Base-by-base conservation (phyloP, 2,888 invertebrate genomes). In the Caenorhabditis parvicauda region DNA sequence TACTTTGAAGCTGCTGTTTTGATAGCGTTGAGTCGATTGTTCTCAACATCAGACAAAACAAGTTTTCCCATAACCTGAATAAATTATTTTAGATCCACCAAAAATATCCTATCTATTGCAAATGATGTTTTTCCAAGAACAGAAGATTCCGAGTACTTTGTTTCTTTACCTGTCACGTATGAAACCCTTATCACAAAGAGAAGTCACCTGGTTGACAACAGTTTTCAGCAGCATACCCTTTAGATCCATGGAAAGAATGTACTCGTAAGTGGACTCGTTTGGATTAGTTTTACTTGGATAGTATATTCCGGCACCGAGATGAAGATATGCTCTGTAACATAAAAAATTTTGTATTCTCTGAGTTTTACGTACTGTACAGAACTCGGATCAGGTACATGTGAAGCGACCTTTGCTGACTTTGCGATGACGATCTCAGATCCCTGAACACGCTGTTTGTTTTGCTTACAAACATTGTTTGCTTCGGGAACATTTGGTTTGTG, bases 121-220 rank as follows among this genome's bases (percentile, higher is more conserved):
- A n/a, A n/a, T n/a, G n/a, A n/a, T n/a, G n/a, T n/a, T n/a, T n/a
- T n/a, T n/a, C n/a, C n/a, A n/a, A n/a, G n/a, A n/a, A n/a, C n/a
- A n/a, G n/a, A n/a, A n/a, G n/a, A n/a, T n/a, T n/a, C n/a, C n/a
- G n/a, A n/a, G n/a, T n/a, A n/a, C n/a, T n/a, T n/a, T n/a, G n/a
- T n/a, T n/a, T n/a, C n/a, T 32, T 32, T 32, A 12, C 35, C n/a
- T 32, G 35, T 32, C 35, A n/a, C n/a, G 9, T 32, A 9, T 9
- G 35, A 9, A 12, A n/a, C 35, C 9, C 35, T 32, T n/a, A n/a
- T n/a, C n/a, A n/a, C n/a, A n/a, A n/a, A n/a, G n/a, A n/a, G n/a
- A n/a, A n/a, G n/a, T n/a, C n/a, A 41, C 41, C 17, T 41, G 41
- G 41, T 41, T 41, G 41, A 41, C 17, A 6, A 41, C 41, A 17